A percentile compares a stretch with the other conserved stretches of the same genome.
These are phyloP conservation scores for Trichomalopsis sarcophagae DNA, from an alignment of 1,140 invertebrate genomes.

Conservation along the genomic window DNA sequence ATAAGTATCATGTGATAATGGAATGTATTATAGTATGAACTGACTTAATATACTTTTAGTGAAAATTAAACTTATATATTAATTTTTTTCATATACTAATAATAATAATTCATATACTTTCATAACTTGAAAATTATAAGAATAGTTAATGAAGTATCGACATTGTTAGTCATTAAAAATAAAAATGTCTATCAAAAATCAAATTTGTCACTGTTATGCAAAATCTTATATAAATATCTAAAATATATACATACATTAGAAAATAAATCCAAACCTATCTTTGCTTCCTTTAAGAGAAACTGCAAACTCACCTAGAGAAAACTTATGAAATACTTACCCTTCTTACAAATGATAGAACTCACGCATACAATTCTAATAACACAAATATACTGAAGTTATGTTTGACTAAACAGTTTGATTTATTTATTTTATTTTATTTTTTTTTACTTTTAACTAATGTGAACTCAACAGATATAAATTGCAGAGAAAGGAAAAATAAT, in stretches of 20 bases:
- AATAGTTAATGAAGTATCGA: background rate
- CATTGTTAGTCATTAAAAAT: background rate
- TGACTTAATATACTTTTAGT: constrained; percentile 24
- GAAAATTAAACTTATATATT: background rate
- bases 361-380: no score
- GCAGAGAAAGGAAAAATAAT: no score
- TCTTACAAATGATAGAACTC: no score
- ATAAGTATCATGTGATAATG: constrained; percentile 32
- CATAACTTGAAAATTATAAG: background rate
- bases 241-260: background rate
- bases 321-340: no score
- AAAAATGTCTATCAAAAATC: background rate
- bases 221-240: background rate
- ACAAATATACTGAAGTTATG: no score
- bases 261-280: background rate
- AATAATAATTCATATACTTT: no score
- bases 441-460: no score
- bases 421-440: no score
- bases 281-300: background rate
- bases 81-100: constrained; percentile 25
- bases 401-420: no score
- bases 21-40: constrained; percentile 20
- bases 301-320: no score
- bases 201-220: background rate
- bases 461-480: no score